These are phyloP conservation scores for Cetoscarus ocellatus DNA, from an alignment of 2,797 vertebrate species.

Conservation along the genomic window DNA sequence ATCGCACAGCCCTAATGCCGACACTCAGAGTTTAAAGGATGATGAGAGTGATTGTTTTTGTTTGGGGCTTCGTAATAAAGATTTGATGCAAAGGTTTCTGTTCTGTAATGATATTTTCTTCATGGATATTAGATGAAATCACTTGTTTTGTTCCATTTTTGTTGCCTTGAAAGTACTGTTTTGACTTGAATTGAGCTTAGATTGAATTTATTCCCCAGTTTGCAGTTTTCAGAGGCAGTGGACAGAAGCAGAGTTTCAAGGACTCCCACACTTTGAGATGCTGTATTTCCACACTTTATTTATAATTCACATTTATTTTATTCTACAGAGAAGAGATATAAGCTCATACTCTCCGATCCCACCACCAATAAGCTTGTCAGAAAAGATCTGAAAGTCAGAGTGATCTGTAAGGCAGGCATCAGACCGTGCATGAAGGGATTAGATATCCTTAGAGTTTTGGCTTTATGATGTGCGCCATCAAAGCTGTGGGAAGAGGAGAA, in stretches of 20 bases:
- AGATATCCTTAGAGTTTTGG: background rate
- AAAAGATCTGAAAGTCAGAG: slow-evolving; percentile 3
- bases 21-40: too few species aligned
- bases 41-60: too few species aligned
- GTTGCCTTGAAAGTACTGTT: too few species aligned
- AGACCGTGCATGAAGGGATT: slow-evolving; percentile 9
- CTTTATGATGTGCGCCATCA: slow-evolving; percentile 12
- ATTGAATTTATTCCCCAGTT: background rate
- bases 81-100: too few species aligned
- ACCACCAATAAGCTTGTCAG: slow-evolving; percentile 6
- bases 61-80: too few species aligned
- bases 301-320: background rate
- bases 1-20: too few species aligned
- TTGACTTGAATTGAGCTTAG: background rate
- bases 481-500: background rate
- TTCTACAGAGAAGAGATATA: background rate
- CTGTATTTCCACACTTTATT: background rate
- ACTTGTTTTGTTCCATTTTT: background rate
- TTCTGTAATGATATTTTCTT: too few species aligned
- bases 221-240: background rate
- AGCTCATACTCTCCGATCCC: background rate
- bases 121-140: too few species aligned
- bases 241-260: background rate
- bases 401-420: background rate
- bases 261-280: background rate